Evolutionary conservation across 92 coral and sea anemone species (phyloP).

Genomic region (Parazoanthus swiftii): DNA sequence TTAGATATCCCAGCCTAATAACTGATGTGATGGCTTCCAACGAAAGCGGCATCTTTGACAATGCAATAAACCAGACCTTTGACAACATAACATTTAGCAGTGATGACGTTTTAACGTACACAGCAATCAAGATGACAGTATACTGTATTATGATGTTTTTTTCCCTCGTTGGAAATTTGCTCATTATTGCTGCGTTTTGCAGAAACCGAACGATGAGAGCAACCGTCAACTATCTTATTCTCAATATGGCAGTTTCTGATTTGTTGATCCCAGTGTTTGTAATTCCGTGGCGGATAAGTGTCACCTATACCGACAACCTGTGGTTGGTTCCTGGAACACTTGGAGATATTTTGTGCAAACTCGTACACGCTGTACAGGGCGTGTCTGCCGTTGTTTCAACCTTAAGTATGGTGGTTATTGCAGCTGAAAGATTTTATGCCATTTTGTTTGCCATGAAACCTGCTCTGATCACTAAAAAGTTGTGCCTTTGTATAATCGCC

Average conservation of each 20-base stretch:
- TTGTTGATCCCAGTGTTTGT: neutral
- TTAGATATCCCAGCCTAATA: neutral
- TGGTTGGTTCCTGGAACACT: neutral
- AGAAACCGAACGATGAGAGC: neutral
- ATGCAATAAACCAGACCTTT: neutral
- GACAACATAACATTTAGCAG: neutral
- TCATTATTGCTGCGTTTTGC: neutral
- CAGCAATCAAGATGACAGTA: neutral
- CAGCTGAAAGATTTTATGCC: conserved; percentile 7
- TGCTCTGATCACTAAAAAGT: neutral
- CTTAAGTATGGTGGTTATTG: conserved; percentile 11
- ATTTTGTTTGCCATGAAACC: conserved; percentile 3
- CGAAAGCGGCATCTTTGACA: neutral
- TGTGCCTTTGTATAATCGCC: neutral
- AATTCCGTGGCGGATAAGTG: conserved; percentile 13
- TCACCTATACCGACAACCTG: neutral
- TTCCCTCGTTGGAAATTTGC: neutral
- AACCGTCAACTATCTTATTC: neutral
- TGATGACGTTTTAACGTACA: neutral
- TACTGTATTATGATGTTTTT: neutral
- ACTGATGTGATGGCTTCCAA: neutral
- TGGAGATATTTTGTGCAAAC: neutral
- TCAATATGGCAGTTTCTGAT: conserved; percentile 5
- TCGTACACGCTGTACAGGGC: neutral
- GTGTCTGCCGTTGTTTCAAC: neutral